phyloP scores from a whole-genome alignment of 2,797 vertebrate species.

The Sebastes trivittatus region DNA sequence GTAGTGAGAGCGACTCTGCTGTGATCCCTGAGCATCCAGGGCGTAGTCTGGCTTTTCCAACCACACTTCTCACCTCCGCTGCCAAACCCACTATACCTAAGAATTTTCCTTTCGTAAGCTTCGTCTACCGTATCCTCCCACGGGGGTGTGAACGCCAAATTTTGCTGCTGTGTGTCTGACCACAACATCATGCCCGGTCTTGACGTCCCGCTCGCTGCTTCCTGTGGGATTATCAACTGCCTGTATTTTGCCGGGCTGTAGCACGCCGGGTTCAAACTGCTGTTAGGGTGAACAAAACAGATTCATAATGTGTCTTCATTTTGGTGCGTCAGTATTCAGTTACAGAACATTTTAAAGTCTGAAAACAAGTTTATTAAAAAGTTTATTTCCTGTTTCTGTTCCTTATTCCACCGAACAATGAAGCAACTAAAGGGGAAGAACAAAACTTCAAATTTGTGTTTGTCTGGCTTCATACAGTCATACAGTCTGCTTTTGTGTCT shows the following conservation, averaged over 20 bases:
- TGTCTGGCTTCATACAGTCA: background rate
- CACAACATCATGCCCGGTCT: conserved; percentile 29
- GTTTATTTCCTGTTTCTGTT: background rate
- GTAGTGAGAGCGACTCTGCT: conserved; percentile 6
- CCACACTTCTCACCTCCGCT: conserved; percentile 51
- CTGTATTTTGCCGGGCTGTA: conserved; percentile 22
- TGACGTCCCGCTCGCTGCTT: conserved; percentile 24
- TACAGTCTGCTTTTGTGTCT: background rate
- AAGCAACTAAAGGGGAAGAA: background rate
- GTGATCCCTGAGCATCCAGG: conserved; percentile 46
- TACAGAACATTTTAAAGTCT: background rate
- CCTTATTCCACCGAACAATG: background rate
- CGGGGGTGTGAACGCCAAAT: conserved; percentile 23
- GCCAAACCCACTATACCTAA: conserved; percentile 38
- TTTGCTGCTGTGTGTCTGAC: conserved; percentile 35
- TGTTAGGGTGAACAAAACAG: background rate
- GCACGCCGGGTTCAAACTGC: background rate
- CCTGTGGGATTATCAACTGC: conserved; percentile 44
- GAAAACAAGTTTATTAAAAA: background rate
- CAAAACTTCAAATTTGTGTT: background rate
- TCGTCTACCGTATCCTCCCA: conserved; percentile 28
- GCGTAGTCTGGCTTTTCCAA: conserved; percentile 46
- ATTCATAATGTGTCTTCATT: background rate
- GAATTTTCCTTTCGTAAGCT: conserved; percentile 38
- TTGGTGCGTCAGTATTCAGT: background rate